These are phyloP conservation scores for Coturnix japonica DNA, from an alignment of 2,113 vertebrate species.

Conservation along the genomic window DNA sequence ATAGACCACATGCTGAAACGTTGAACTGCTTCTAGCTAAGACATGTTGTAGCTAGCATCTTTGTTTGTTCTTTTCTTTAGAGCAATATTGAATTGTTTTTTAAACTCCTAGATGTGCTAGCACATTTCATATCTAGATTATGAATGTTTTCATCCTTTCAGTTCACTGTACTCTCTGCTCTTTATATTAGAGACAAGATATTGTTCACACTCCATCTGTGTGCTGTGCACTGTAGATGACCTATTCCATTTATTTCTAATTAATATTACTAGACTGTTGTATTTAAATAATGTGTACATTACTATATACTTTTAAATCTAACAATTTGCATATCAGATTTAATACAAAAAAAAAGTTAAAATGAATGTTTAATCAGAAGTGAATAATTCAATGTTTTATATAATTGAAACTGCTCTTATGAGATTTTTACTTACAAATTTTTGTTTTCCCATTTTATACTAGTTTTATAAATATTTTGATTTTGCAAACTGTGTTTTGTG, in stretches of 20 bases:
- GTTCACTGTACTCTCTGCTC: background rate
- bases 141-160: background rate
- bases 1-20: background rate
- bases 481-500: background rate
- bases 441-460: background rate
- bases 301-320: background rate
- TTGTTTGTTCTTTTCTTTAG: background rate
- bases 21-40: conserved; percentile 21
- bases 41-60: background rate
- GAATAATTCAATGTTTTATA: background rate
- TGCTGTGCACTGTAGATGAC: background rate
- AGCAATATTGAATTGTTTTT: background rate
- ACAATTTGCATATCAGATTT: background rate
- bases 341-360: background rate
- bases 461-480: background rate
- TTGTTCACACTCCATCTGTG: background rate
- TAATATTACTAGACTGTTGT: background rate
- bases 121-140: background rate
- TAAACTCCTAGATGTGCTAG: background rate
- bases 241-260: background rate
- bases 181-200: background rate
- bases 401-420: background rate
- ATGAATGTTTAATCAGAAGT: background rate
- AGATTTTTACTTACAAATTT: background rate
- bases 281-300: background rate